Evolutionary conservation across 2,888 invertebrate species (phyloP).

Genomic region (Pheosia gnoma): DNA sequence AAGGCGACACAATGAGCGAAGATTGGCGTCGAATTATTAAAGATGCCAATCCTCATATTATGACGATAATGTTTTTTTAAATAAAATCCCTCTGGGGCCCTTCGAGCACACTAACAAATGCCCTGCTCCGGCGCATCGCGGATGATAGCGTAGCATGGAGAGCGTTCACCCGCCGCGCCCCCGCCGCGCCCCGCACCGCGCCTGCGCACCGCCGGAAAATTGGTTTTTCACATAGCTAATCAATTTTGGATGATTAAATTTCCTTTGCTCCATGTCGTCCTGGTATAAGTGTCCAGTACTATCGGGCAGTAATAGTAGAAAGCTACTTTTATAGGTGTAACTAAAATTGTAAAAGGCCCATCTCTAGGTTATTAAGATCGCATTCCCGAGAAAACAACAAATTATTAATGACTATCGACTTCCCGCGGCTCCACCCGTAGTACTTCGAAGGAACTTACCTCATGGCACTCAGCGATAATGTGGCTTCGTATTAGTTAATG

Average conservation of each 20-base stretch:
- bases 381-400: too few relatives aligned
- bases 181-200: conserved; percentile 25
- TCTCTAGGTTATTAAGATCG: too few relatives aligned
- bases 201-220: conserved; percentile 29
- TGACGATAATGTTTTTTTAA: neutral
- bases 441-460: too few relatives aligned
- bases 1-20: too few relatives aligned
- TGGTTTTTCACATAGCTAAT: conserved; percentile 33
- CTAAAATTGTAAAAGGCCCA: too few relatives aligned
- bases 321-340: neutral
- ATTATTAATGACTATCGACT: too few relatives aligned
- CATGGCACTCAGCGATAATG: too few relatives aligned
- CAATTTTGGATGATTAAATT: neutral
- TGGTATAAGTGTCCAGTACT: neutral
- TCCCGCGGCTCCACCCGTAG: too few relatives aligned
- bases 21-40: too few relatives aligned
- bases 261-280: conserved; percentile 1
- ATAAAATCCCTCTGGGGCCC: conserved; percentile 45
- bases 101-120: conserved; percentile 64
- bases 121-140: conserved; percentile 65
- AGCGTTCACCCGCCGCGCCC: conserved; percentile 67
- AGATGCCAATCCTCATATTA: too few relatives aligned
- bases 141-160: conserved; percentile 65
- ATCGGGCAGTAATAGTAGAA: too few relatives aligned
- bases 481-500: too few relatives aligned